A percentile compares a stretch with the other conserved stretches of the same genome.
Conservation (phyloP, 2,797 vertebrate species). For the Xiphophorus birchmanni region DNA sequence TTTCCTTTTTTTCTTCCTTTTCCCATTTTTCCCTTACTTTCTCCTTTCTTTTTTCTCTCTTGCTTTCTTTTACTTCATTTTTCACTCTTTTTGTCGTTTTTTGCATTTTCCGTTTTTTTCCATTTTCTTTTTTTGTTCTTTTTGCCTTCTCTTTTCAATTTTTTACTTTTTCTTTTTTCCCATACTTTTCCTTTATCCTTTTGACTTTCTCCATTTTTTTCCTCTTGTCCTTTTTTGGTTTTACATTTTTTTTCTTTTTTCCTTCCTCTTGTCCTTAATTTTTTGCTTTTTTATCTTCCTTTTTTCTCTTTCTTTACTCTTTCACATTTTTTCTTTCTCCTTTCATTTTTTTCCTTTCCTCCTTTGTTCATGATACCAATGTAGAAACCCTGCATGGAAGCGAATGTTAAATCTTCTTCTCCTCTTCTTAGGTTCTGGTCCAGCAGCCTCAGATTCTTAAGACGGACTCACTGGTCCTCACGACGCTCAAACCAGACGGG, state of each 20-base stretch:
- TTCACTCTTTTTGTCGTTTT: no score
- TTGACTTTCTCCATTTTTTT: no score
- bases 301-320: neutral
- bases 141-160: no score
- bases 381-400: neutral
- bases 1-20: no score
- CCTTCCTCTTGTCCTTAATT: neutral
- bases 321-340: neutral
- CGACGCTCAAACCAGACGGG: slow-evolving; percentile 92
- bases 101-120: no score
- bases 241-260: neutral
- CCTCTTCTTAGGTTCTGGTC: slow-evolving; percentile 86
- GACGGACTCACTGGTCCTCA: slow-evolving; percentile 94
- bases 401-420: neutral
- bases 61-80: no score
- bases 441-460: slow-evolving; percentile 98
- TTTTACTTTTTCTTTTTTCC: no score
- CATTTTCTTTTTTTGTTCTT: no score
- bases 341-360: neutral
- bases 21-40: no score
- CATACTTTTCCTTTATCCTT: no score
- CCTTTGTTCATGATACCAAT: neutral
- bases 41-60: no score
- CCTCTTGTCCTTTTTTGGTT: no score
- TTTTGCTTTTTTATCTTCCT: neutral